Percentiles rank a stretch among this genome's conserved stretches.
Conservation (phyloP, 2,113 vertebrate genomes). For the Galeopterus variegatus region DNA sequence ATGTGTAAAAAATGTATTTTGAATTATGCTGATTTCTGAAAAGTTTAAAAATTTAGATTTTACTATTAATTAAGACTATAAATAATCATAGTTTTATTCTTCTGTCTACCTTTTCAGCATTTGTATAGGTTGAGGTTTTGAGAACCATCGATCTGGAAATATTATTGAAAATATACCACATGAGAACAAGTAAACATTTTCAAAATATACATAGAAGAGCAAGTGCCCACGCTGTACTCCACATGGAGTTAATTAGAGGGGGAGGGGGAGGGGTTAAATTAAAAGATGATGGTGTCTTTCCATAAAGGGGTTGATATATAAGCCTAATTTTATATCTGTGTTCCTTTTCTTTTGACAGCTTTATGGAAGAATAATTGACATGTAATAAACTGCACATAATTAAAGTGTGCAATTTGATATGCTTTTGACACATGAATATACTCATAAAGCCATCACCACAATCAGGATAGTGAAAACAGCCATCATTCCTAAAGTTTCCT, state of each 20-base stretch:
- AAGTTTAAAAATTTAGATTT: neutral
- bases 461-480: neutral
- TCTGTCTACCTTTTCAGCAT: neutral
- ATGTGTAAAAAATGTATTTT: slow-evolving; percentile 28
- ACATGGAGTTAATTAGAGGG: rapidly evolving
- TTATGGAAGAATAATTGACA: neutral
- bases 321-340: neutral
- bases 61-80: neutral
- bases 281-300: neutral
- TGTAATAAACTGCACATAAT: neutral
- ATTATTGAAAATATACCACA: neutral
- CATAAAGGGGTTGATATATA: neutral
- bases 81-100: slow-evolving; percentile 14
- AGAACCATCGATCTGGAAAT: neutral
- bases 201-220: neutral
- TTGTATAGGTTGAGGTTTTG: neutral
- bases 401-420: neutral
- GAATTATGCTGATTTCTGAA: neutral
- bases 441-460: neutral
- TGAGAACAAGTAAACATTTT: neutral
- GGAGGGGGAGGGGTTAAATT: too few species aligned
- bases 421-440: neutral
- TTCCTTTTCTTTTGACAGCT: neutral
- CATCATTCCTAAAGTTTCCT: neutral
- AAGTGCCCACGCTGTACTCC: neutral